Conservation (phyloP, 1,140 invertebrate species). For the Nephotettix cincticeps region DNA sequence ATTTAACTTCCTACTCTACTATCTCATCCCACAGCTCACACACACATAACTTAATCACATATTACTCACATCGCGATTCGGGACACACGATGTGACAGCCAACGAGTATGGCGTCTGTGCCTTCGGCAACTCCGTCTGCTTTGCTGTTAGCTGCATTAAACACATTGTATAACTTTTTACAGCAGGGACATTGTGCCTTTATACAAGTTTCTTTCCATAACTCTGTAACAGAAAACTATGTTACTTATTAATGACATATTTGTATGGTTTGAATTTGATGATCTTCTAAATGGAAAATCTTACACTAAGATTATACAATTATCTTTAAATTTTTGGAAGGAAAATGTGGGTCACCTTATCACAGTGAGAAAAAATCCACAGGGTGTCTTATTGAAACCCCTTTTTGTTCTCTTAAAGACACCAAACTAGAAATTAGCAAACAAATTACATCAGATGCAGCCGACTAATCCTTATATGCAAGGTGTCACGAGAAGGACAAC, state of each 20-base stretch:
- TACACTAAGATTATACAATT: neutral
- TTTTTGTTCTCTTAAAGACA: too few relatives aligned
- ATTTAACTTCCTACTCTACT: too few relatives aligned
- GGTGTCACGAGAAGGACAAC: too few relatives aligned
- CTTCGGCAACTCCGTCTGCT: neutral
- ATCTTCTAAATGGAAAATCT: neutral
- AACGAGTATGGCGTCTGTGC: neutral
- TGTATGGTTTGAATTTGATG: neutral
- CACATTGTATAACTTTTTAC: neutral
- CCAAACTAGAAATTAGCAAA: too few relatives aligned
- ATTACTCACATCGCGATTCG: neutral
- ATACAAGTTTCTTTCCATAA: neutral
- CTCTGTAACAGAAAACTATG: neutral
- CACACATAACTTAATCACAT: too few relatives aligned
- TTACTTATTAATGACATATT: neutral
- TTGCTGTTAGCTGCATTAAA: neutral
- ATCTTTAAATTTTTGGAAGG: neutral
- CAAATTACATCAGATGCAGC: too few relatives aligned
- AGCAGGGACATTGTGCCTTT: neutral
- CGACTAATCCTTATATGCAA: too few relatives aligned
- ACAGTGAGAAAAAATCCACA: neutral
- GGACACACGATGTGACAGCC: slow-evolving; percentile 2
- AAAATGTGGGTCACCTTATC: neutral
- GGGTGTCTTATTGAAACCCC: too few relatives aligned
- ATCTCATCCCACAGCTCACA: too few relatives aligned